Evolutionary conservation across 2,888 invertebrate genomes (phyloP).

Genomic region (Rhopalosiphum nymphaeae): DNA sequence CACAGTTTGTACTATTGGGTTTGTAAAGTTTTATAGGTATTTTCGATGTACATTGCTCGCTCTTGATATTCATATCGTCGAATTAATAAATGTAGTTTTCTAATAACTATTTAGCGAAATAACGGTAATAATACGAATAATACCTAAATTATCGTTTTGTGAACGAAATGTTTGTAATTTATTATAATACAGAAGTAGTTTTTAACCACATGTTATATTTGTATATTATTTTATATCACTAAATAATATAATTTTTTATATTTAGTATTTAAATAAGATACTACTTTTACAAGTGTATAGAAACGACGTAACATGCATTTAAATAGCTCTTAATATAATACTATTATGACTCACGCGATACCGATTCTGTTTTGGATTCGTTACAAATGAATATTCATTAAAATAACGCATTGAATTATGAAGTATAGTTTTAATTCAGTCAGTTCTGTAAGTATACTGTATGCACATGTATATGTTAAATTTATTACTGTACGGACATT

Average conservation of each 20-base stretch:
- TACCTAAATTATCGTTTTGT: background rate
- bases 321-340: background rate
- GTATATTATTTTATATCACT: background rate
- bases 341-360: slow-evolving; percentile 8
- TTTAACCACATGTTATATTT: background rate
- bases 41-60: background rate
- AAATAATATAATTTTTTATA: background rate
- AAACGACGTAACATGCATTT: background rate
- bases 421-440: background rate
- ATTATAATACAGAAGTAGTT: background rate
- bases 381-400: slow-evolving; percentile 20
- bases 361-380: background rate
- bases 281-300: slow-evolving; percentile 13
- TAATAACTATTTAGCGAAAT: background rate
- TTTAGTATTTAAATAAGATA: background rate
- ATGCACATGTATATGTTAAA: background rate
- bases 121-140: background rate
- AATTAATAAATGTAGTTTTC: background rate
- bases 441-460: background rate
- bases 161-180: background rate
- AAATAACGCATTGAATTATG: background rate
- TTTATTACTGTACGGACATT: background rate
- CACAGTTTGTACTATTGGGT: too few species aligned
- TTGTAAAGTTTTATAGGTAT: background rate
- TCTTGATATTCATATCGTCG: background rate